Evolutionary conservation across 92 coral and sea anemone genomes (phyloP).

Genomic region (Isaurus tuberculatus): DNA sequence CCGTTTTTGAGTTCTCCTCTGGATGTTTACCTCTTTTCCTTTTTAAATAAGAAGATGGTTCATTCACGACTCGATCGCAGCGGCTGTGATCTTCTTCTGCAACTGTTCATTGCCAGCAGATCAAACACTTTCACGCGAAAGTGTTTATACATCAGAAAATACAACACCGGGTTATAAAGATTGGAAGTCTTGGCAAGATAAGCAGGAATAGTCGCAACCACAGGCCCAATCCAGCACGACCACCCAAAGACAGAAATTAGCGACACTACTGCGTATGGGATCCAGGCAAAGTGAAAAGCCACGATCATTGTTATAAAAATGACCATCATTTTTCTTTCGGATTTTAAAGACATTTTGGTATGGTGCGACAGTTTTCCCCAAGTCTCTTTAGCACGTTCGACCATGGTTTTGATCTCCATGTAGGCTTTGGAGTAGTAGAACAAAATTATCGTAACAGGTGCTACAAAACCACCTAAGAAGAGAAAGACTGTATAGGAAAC

Average conservation of each 20-base stretch:
- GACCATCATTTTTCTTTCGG: slow-evolving; percentile 51
- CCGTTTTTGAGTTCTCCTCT: too few species aligned
- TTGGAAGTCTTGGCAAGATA: slow-evolving; percentile 29
- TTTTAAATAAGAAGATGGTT: too few species aligned
- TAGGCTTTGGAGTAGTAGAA: slow-evolving; percentile 57
- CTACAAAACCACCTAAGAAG: not conserved
- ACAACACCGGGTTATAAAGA: slow-evolving; percentile 77
- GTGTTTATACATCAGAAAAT: slow-evolving; percentile 67
- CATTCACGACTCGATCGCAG: too few species aligned
- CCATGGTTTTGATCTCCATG: slow-evolving; percentile 53
- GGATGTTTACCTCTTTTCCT: too few species aligned
- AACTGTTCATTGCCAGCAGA: not conserved
- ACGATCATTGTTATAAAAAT: slow-evolving; percentile 61
- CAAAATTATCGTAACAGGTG: slow-evolving; percentile 33
- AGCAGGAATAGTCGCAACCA: slow-evolving; percentile 56
- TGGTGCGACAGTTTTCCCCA: slow-evolving; percentile 65
- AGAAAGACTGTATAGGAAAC: not conserved
- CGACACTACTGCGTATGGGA: not conserved
- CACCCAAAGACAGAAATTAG: slow-evolving; percentile 42
- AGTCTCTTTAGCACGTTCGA: slow-evolving; percentile 47
- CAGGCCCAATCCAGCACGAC: slow-evolving; percentile 19
- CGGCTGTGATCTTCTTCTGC: not conserved
- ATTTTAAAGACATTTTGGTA: slow-evolving; percentile 55
- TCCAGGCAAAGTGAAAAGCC: slow-evolving; percentile 79
- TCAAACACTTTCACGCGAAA: slow-evolving; percentile 44